Evolutionary conservation across 2,113 vertebrate species (phyloP), one percentile per base, ranked within the genome.

Genomic region (Cinclus mexicanus): DNA sequence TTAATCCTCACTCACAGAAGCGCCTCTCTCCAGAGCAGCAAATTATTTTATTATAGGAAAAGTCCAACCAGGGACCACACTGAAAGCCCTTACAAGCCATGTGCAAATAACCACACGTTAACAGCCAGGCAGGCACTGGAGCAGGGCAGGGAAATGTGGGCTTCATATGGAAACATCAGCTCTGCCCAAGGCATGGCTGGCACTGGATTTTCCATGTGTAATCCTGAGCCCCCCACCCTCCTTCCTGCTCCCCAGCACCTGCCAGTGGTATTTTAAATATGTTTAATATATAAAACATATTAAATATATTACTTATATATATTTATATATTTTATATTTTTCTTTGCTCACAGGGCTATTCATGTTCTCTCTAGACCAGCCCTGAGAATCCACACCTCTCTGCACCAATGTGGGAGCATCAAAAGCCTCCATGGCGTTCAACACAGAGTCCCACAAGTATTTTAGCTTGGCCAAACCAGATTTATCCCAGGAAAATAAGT

Each of bases 31-130:
- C 79, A 53, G 23, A 83, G 65, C 3, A 76, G 57, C n/a, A 70
- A 72, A 75, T 82, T 63, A 83, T 93, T 90, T 87, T 70, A 67
- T 90, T 89, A 77, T 24, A 92, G 72, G 59, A 65, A 24, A 96
- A 72, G 50, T 28, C 37, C 64, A 83, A 53, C 59, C 55, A 75
- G 57, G 67, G 67, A 83, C 35, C 12, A 7, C 4, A 23, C 44
- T 9, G 7, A 85, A 94, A 95, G 63, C 69, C 59, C 39, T 91
- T 78, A 61, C 70, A 77, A 89, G 77, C 63, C 72, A 57, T 23
- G 76, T 83, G 83, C 83, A 84, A 94, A 94, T 64, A 94, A 81
- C 55, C 53, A 44, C 59, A 17, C 2, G 8, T 22, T 49, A 59
- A 55, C 37, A 76, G 61, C 35, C 68, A 65, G 86, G 25, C 74